These are phyloP conservation scores for Cantharis flavilabris DNA, from an alignment of 2,888 invertebrate species.

Conservation along the genomic window DNA sequence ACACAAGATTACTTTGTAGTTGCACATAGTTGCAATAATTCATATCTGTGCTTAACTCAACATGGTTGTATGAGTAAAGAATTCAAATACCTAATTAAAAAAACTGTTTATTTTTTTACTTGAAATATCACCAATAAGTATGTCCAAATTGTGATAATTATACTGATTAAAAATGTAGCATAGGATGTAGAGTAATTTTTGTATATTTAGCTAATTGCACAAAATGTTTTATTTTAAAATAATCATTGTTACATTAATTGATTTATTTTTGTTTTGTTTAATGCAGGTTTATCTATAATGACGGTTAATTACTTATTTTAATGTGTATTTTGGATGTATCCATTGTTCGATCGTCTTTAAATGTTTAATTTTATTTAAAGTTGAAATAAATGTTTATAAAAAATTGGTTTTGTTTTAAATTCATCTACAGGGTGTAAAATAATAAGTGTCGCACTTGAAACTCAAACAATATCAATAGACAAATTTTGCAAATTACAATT, in stretches of 20 bases:
- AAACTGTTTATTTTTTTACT: not conserved
- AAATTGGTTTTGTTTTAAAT: not conserved
- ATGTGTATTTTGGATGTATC: not conserved
- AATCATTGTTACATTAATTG: not conserved
- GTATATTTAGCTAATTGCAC: not conserved
- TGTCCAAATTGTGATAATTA: not conserved
- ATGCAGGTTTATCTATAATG: not conserved
- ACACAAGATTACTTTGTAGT: not conserved
- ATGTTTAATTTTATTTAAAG: not conserved
- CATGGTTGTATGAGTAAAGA: too few species aligned
- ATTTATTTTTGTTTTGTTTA: not conserved
- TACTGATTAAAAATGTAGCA: not conserved
- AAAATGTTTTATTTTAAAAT: not conserved
- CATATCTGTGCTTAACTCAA: too few species aligned
- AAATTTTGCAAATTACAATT: too few species aligned
- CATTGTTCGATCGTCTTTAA: not conserved
- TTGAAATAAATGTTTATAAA: not conserved
- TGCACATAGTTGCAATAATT: not conserved
- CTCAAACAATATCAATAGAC: too few species aligned
- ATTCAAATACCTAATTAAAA: too few species aligned
- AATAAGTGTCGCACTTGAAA: too few species aligned
- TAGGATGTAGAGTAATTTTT: too few species aligned
- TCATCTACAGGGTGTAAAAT: too few species aligned
- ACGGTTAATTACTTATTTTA: not conserved
- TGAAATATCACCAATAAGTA: not conserved